These are phyloP conservation scores for Oxygymnocypris stewartii DNA, from an alignment of 2,113 vertebrate species.

Conservation along the genomic window DNA sequence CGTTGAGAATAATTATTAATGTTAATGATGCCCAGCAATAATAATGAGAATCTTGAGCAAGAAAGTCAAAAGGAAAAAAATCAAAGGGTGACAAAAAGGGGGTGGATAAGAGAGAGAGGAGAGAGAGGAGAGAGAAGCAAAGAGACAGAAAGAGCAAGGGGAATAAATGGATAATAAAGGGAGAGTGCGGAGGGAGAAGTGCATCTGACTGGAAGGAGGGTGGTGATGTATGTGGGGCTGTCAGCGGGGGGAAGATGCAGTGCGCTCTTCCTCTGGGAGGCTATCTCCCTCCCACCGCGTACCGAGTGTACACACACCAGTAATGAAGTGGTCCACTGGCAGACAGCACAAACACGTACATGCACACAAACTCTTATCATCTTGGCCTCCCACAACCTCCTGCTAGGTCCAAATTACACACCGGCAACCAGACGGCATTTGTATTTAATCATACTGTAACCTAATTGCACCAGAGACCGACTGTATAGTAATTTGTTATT, in stretches of 20 bases:
- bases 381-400: constrained; percentile 43
- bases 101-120: constrained; percentile 11
- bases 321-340: constrained; percentile 61
- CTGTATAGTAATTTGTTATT: constrained; percentile 56
- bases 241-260: constrained; percentile 80
- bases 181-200: constrained; percentile 69
- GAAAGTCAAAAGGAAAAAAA: constrained; percentile 64
- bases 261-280: constrained; percentile 77
- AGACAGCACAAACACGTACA: constrained; percentile 53
- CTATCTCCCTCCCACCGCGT: constrained; percentile 63
- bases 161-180: constrained; percentile 78
- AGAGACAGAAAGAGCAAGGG: constrained; percentile 64
- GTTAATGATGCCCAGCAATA: constrained; percentile 4
- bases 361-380: constrained; percentile 53
- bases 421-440: constrained; percentile 33
- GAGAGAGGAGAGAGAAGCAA: constrained; percentile 49
- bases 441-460: constrained; percentile 60
- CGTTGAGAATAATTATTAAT: not conserved
- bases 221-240: constrained; percentile 81
- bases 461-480: constrained; percentile 51
- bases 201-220: constrained; percentile 67
- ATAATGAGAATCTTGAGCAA: constrained; percentile 47
- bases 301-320: constrained; percentile 51
- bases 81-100: constrained; percentile 23
- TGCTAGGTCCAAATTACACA: constrained; percentile 53